Conservation (phyloP, 2,888 invertebrate genomes). For the Neoscelio sp. region DNA sequence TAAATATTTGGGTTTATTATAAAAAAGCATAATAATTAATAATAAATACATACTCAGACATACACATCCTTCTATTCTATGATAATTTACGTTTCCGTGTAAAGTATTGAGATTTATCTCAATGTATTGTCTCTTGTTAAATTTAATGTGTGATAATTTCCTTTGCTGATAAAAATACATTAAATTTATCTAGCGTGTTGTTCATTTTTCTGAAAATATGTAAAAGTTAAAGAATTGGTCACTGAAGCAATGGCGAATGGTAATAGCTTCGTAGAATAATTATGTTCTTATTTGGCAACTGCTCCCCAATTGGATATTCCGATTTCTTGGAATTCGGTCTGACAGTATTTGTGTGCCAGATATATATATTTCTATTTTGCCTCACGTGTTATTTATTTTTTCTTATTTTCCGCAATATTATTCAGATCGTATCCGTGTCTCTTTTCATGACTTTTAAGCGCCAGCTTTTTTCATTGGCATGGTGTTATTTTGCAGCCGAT, state of each 20-base stretch:
- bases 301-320: constrained; percentile 37
- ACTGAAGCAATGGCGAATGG: constrained; percentile 41
- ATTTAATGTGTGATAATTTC: too few relatives aligned
- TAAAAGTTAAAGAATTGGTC: constrained; percentile 22
- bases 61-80: too few relatives aligned
- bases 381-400: constrained; percentile 31
- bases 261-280: constrained; percentile 50
- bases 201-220: too few relatives aligned
- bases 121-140: too few relatives aligned
- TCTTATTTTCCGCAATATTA: constrained; percentile 62
- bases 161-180: too few relatives aligned
- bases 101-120: too few relatives aligned
- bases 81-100: too few relatives aligned
- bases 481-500: constrained; percentile 54
- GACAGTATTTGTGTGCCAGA: constrained; percentile 55
- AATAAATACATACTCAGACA: too few relatives aligned
- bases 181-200: too few relatives aligned
- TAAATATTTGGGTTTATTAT: too few relatives aligned
- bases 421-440: constrained; percentile 58
- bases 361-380: constrained; percentile 62
- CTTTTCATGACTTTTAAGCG: constrained; percentile 57
- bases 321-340: constrained; percentile 47
- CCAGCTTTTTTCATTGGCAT: constrained; percentile 32
- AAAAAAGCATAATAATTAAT: too few relatives aligned
- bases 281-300: constrained; percentile 6